phyloP scores from a whole-genome alignment of 2,888 invertebrate species.

The Parelbella ahira region DNA sequence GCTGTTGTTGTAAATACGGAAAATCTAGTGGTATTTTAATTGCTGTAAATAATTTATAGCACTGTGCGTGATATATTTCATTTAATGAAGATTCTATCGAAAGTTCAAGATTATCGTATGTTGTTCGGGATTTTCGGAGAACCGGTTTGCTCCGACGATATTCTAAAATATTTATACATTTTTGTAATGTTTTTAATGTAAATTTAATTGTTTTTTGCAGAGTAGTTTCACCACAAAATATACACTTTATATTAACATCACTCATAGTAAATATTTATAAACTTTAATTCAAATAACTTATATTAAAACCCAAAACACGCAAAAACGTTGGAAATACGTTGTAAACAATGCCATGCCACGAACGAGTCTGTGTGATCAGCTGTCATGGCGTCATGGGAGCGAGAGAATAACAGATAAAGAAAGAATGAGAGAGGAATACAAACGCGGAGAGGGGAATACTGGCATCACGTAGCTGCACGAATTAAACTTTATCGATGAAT shows the following conservation, averaged over 20 bases:
- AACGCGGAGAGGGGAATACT: too few relatives aligned
- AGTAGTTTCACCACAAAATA: constrained; percentile 30
- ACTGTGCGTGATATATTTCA: constrained; percentile 32
- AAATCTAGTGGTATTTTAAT: neutral
- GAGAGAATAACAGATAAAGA: too few relatives aligned
- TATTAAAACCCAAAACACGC: constrained; percentile 16
- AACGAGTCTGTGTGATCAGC: too few relatives aligned
- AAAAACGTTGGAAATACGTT: too few relatives aligned
- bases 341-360: too few relatives aligned
- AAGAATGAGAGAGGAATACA: too few relatives aligned
- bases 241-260: constrained; percentile 29
- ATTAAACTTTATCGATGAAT: too few relatives aligned
- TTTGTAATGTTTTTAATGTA: constrained; percentile 31
- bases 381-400: too few relatives aligned
- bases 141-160: constrained; percentile 34
- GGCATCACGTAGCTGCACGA: too few relatives aligned
- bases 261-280: constrained; percentile 30
- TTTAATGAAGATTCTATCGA: constrained; percentile 32
- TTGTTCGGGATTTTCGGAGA: constrained; percentile 30
- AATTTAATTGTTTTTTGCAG: constrained; percentile 30
- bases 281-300: constrained; percentile 23
- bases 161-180: constrained; percentile 30
- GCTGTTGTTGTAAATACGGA: too few relatives aligned
- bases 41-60: constrained; percentile 1
- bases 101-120: constrained; percentile 30